Percentiles rank a stretch among this genome's conserved stretches.
phyloP scores from a whole-genome alignment of 1,140 invertebrate genomes.

The Gryon sp. region DNA sequence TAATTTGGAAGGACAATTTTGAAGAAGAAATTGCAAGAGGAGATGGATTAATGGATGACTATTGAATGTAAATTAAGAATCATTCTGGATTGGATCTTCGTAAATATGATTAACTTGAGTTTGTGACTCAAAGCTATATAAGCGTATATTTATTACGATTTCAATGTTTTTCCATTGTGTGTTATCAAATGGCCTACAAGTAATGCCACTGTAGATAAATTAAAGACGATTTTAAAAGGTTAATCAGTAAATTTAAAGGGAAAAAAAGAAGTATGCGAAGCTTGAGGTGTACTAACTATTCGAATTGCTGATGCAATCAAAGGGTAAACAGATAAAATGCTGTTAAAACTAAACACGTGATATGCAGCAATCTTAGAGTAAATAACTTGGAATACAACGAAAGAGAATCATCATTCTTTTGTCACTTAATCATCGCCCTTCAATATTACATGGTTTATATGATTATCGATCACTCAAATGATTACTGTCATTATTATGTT shows the following conservation, averaged over 20 bases:
- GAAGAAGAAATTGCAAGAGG: too few species aligned
- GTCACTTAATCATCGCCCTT: constrained; percentile 24
- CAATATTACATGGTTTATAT: constrained; percentile 56
- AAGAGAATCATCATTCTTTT: constrained; percentile 51
- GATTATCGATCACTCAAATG: too few species aligned
- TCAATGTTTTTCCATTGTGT: too few species aligned
- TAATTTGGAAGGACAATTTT: too few species aligned
- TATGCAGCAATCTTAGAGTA: constrained; percentile 47
- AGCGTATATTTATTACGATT: too few species aligned
- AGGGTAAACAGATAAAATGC: constrained; percentile 49
- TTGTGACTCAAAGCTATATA: too few species aligned
- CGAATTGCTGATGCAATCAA: constrained; percentile 78
- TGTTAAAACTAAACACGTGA: constrained; percentile 46
- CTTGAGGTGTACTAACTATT: constrained; percentile 59
- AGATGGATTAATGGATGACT: too few species aligned
- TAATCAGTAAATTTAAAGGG: too few species aligned
- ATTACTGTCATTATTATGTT: too few species aligned
- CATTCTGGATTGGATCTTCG: too few species aligned
- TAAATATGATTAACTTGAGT: too few species aligned
- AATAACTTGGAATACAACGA: constrained; percentile 65
- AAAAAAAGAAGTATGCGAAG: constrained; percentile 12
- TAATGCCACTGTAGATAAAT: constrained; percentile 25
- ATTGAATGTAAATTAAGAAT: too few species aligned
- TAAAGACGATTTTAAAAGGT: background rate
- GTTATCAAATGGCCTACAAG: background rate